Evolutionary conservation across 2,888 invertebrate genomes (phyloP).

Genomic region (Chalcosyrphus nemorum): DNA sequence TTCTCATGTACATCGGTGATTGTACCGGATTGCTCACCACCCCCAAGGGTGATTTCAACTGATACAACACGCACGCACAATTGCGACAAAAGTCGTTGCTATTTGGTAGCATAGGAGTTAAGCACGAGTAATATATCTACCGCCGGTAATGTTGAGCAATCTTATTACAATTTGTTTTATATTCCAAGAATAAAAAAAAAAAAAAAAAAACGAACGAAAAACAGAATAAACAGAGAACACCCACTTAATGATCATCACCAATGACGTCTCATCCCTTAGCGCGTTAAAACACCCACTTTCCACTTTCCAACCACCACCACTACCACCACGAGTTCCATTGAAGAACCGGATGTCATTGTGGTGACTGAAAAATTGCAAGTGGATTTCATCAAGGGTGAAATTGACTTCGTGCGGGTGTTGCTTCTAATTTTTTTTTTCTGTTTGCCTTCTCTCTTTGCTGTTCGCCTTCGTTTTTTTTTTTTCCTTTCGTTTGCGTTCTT

Average conservation of each 20-base stretch:
- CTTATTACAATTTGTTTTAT: constrained; percentile 62
- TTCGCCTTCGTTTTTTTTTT: not conserved
- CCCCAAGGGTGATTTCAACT: constrained; percentile 36
- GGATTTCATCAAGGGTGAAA: constrained; percentile 73
- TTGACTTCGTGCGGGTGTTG: constrained; percentile 73
- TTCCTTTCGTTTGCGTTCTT: constrained; percentile 14
- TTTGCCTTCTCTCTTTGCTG: constrained; percentile 34
- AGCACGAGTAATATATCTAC: constrained; percentile 38
- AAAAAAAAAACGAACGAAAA: constrained; percentile 15
- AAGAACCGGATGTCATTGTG: constrained; percentile 64
- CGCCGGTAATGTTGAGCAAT: constrained; percentile 42
- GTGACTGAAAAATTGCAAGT: constrained; percentile 71
- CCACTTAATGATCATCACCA: constrained; percentile 63
- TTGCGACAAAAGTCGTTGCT: constrained; percentile 33
- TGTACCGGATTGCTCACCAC: constrained; percentile 24
- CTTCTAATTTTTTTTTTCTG: constrained; percentile 60
- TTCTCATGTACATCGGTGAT: constrained; percentile 29
- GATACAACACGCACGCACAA: constrained; percentile 35
- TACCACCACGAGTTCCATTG: not conserved
- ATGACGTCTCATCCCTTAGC: constrained; percentile 25
- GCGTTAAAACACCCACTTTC: constrained; percentile 39
- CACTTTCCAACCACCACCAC: not conserved
- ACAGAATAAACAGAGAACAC: constrained; percentile 38
- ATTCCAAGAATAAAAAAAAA: constrained; percentile 19
- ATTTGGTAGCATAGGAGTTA: constrained; percentile 8